phyloP scores from a whole-genome alignment of 2,888 invertebrate genomes.

The Balanococcus diminutus region DNA sequence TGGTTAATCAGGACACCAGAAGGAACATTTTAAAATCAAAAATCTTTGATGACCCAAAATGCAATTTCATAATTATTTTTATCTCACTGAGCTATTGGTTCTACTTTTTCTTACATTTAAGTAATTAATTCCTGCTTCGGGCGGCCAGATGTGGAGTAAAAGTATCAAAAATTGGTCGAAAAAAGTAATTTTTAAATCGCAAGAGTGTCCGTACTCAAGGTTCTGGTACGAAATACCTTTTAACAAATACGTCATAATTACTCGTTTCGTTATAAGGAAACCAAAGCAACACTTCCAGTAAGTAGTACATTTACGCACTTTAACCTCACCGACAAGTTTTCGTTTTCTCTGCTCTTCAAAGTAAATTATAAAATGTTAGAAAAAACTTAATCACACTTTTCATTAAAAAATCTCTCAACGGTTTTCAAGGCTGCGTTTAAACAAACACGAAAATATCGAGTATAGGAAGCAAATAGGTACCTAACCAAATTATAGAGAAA shows the following conservation, averaged over 20 bases:
- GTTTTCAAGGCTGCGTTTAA: not conserved
- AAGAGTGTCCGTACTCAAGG: no score
- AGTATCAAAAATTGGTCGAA: no score
- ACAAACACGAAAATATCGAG: not conserved
- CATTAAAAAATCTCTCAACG: not conserved
- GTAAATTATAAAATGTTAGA: no score
- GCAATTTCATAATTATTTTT: no score
- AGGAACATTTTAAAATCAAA: no score
- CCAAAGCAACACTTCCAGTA: not conserved
- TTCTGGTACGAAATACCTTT: not conserved
- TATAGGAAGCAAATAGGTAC: not conserved
- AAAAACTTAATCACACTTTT: not conserved
- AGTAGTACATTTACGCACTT: not conserved
- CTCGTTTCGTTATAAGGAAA: not conserved
- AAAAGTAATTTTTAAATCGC: no score
- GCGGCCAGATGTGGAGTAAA: no score
- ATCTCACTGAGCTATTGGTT: no score
- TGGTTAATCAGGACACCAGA: no score
- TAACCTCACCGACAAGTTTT: not conserved
- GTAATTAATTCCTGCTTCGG: no score
- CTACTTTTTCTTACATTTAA: no score
- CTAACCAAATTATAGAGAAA: not conserved
- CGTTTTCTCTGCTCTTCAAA: not conserved
- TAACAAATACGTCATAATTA: not conserved
- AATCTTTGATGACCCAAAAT: no score